Evolutionary conservation across 1,140 invertebrate genomes (phyloP).

Genomic region (Bombus waltoni): DNA sequence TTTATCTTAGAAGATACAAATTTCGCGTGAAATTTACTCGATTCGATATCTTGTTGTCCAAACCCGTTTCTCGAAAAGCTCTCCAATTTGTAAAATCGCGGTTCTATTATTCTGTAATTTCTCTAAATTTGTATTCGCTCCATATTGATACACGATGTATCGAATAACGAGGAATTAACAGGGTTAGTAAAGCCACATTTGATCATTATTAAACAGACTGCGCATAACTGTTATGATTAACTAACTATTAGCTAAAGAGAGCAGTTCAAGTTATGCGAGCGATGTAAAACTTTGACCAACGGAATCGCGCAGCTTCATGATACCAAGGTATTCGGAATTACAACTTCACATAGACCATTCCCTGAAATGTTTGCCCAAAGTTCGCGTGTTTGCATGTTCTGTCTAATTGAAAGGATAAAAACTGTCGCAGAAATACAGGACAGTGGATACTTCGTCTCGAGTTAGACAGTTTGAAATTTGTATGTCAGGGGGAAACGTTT

Average conservation of each 20-base stretch:
- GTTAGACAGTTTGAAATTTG: neutral
- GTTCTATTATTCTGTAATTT: neutral
- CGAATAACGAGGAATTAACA: neutral
- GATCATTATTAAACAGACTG: neutral
- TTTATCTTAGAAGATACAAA: neutral
- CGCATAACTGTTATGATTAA: slow-evolving; percentile 3
- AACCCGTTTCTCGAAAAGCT: too few species aligned
- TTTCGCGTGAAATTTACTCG: too few species aligned
- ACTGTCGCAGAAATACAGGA: neutral
- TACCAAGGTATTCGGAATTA: slow-evolving; percentile 14
- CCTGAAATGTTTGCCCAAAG: neutral
- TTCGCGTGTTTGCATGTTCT: neutral
- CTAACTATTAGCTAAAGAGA: neutral
- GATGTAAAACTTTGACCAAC: slow-evolving; percentile 15
- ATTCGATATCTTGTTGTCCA: too few species aligned
- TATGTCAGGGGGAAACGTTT: neutral
- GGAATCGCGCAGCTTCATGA: neutral
- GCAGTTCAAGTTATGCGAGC: neutral
- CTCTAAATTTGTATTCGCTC: neutral
- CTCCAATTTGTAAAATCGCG: too few species aligned
- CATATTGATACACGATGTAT: neutral
- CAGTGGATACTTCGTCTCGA: neutral
- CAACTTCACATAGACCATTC: neutral
- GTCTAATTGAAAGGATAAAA: slow-evolving; percentile 14
- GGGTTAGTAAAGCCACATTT: neutral